phyloP scores from a whole-genome alignment of 2,797 vertebrate genomes.

The Onychomys arenicola region DNA sequence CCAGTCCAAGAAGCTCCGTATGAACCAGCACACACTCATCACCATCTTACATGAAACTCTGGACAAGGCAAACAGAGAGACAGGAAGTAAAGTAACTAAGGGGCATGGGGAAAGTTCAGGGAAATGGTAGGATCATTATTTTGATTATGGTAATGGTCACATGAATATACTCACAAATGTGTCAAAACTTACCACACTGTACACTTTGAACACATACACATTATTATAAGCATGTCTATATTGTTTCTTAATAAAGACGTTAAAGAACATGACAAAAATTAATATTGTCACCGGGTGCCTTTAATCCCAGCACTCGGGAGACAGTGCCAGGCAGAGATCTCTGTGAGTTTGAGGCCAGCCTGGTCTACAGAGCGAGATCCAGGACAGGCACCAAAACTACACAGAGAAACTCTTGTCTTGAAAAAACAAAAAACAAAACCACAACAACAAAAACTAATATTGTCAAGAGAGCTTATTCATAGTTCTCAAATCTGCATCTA shows the following conservation, averaged over 20 bases:
- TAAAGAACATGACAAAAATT: background rate
- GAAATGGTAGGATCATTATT: background rate
- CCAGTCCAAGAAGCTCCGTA: background rate
- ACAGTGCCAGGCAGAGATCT: no score
- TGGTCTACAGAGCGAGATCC: no score
- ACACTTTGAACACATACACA: background rate
- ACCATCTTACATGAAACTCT: background rate
- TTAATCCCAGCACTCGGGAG: no score
- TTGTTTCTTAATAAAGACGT: background rate
- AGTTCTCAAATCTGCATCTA: slow-evolving; percentile 7
- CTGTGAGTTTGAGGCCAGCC: no score
- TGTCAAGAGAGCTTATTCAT: background rate
- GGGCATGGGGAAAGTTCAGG: background rate
- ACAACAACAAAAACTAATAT: background rate
- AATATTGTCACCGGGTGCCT: background rate
- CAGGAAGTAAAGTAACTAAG: background rate
- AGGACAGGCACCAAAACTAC: no score
- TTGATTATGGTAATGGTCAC: background rate
- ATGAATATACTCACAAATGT: background rate
- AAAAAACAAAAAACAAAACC: no score
- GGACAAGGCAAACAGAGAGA: background rate
- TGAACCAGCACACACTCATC: background rate
- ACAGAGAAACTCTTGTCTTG: no score
- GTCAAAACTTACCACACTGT: slow-evolving; percentile 7
- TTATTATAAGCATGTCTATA: background rate